phyloP scores from a whole-genome alignment of 1,140 invertebrate species.

The Diachasmimorpha longicaudata region DNA sequence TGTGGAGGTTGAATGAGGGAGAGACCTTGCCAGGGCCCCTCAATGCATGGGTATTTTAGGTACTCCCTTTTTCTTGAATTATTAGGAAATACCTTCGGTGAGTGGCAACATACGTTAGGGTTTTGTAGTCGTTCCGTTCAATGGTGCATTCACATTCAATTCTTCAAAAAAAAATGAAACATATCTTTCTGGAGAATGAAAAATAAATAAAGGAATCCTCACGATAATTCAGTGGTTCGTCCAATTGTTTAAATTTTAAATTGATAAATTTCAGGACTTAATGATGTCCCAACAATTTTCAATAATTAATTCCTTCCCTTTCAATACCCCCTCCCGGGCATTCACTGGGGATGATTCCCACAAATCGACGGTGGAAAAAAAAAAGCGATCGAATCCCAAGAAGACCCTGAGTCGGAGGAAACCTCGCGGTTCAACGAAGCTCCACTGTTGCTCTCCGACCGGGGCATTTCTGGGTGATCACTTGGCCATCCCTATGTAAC shows the following conservation, averaged over 20 bases:
- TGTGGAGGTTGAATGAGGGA: neutral
- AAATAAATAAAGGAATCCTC: too few relatives aligned
- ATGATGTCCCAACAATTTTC: neutral
- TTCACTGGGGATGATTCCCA: neutral
- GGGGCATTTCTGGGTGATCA: slow-evolving; percentile 26
- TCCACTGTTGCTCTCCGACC: slow-evolving; percentile 44
- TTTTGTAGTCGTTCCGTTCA: too few relatives aligned
- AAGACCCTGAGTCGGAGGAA: slow-evolving; percentile 59
- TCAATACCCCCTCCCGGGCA: neutral
- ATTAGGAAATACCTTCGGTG: neutral
- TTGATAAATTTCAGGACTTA: neutral
- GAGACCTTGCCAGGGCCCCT: neutral
- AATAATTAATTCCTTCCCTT: neutral
- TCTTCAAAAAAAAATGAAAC: too few relatives aligned
- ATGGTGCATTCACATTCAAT: too few relatives aligned
- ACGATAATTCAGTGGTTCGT: too few relatives aligned
- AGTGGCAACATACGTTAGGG: neutral
- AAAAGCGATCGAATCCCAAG: slow-evolving; percentile 49
- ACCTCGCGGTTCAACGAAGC: slow-evolving; percentile 55
- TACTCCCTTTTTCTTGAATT: neutral
- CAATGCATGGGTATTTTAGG: neutral
- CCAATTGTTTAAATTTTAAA: neutral
- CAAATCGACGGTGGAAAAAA: neutral
- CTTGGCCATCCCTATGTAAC: slow-evolving; percentile 42
- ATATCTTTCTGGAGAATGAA: too few relatives aligned